phyloP scores from a whole-genome alignment of 2,888 invertebrate genomes.

The Nysson spinosus region DNA sequence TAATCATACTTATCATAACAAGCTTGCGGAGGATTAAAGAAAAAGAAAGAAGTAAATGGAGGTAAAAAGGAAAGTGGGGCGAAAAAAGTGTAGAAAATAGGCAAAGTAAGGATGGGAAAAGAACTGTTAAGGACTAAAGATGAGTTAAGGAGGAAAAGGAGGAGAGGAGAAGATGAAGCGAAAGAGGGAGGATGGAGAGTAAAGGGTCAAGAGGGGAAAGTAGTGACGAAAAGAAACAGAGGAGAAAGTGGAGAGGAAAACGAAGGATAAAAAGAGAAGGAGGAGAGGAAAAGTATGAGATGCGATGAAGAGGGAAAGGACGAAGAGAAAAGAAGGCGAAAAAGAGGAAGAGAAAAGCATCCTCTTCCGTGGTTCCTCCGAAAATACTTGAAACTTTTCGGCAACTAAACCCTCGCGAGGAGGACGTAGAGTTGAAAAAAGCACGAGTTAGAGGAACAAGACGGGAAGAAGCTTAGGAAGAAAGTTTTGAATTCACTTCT shows the following conservation, averaged over 20 bases:
- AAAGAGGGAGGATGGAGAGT: too few relatives aligned
- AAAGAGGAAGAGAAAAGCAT: slow-evolving; percentile 1
- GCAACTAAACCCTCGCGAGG: slow-evolving; percentile 30
- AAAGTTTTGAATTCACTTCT: slow-evolving; percentile 58
- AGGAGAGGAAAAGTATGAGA: not conserved
- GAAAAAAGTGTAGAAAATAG: too few relatives aligned
- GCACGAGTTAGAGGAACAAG: slow-evolving; percentile 4
- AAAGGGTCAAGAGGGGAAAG: too few relatives aligned
- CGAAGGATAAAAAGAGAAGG: not conserved
- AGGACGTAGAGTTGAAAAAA: slow-evolving; percentile 14
- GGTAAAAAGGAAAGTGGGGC: not conserved
- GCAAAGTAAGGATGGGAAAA: too few relatives aligned
- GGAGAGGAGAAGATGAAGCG: too few relatives aligned
- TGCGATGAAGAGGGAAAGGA: not conserved
- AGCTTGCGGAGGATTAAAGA: too few relatives aligned
- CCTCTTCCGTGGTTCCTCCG: slow-evolving; percentile 11
- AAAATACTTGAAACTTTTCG: slow-evolving; percentile 38
- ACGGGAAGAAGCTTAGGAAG: slow-evolving; percentile 43
- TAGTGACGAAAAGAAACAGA: too few relatives aligned
- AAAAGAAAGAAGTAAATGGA: not conserved
- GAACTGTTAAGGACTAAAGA: too few relatives aligned
- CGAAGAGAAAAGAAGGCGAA: not conserved
- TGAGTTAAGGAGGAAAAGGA: too few relatives aligned
- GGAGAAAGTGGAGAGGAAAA: not conserved
- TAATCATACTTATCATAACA: too few relatives aligned